A percentile compares a stretch with the other conserved stretches of the same genome.
These are phyloP conservation scores for Thysanoteuthis rhombus DNA, from an alignment of 2,888 invertebrate species.

Conservation along the genomic window DNA sequence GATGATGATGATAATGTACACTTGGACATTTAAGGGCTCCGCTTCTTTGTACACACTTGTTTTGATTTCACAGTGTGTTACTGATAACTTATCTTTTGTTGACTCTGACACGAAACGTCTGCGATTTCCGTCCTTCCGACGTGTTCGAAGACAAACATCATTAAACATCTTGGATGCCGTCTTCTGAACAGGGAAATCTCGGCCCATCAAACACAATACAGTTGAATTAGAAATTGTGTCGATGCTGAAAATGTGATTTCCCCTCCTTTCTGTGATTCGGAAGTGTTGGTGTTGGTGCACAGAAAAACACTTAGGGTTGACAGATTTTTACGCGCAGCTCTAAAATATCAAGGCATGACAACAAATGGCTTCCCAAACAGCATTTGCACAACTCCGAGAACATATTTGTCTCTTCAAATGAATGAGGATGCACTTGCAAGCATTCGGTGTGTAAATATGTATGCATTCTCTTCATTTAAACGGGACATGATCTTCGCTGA, in stretches of 20 bases:
- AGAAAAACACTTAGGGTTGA: neutral
- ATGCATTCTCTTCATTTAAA: neutral
- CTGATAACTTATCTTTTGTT: neutral
- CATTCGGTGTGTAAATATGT: neutral
- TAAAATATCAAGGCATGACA: neutral
- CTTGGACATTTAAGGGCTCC: neutral
- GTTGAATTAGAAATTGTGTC: neutral
- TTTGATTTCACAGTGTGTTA: neutral
- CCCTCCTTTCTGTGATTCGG: neutral
- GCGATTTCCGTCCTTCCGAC: neutral
- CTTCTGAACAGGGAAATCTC: neutral
- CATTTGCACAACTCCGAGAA: neutral
- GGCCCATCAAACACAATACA: neutral
- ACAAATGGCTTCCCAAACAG: neutral
- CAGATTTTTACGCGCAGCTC: neutral
- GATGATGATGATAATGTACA: too few relatives aligned
- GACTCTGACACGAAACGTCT: neutral
- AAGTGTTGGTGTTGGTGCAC: neutral
- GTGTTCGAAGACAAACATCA: neutral
- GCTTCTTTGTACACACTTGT: neutral
- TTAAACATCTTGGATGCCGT: neutral
- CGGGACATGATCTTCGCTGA: neutral
- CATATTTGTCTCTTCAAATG: neutral
- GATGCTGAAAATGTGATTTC: neutral
- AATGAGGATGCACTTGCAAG: neutral